Evolutionary conservation across 2,888 invertebrate species (phyloP), one percentile per base, ranked within the genome.

Genomic region (Eurois occulta): DNA sequence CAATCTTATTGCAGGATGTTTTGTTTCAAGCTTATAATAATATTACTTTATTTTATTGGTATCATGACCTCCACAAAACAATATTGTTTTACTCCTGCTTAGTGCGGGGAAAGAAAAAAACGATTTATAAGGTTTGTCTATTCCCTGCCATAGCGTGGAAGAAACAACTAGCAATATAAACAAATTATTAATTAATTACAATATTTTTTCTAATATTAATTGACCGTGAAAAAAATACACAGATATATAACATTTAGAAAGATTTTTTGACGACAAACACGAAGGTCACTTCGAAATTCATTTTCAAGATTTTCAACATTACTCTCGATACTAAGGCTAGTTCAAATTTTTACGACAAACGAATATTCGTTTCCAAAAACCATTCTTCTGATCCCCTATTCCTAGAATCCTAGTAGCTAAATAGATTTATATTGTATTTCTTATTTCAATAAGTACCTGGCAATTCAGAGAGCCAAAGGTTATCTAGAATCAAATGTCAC

Each of bases 401-500:
- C 28, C 24, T 58, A 58, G 35, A 68, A 77, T 32, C 24, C 2
- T 60, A 13, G 16, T 48, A 58, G 10, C 11, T 41, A 35, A 4
- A 35, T 64, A 21, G 13, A 21, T 76, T 28, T 55, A 64, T 52
- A 60, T 64, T 67, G 28, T 73, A 75, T 84, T 67, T 75, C 68
- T 75, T 78, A 78, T 84, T 86, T 86, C 66, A 70, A 83, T 73
- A 86, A 75, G 62, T 71, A 83, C 60, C 73, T 75, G 67, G 58
- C 75, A 78, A 84, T 86, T 83, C 78, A 73, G 60, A 70, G 76
- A 81, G 81, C 16, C 86, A 86, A 64, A 81, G 87, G 78, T 85
- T 86, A 87, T 87, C 87, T 77, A 1, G 0, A 81, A 81, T 85
- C 86, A 86, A 86, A 86, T 86, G 87, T 87, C 86, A 86, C 74